Evolutionary conservation across 1,140 invertebrate genomes (phyloP), one percentile per base, ranked within the genome.

Genomic region (Scaptomyza hsui): DNA sequence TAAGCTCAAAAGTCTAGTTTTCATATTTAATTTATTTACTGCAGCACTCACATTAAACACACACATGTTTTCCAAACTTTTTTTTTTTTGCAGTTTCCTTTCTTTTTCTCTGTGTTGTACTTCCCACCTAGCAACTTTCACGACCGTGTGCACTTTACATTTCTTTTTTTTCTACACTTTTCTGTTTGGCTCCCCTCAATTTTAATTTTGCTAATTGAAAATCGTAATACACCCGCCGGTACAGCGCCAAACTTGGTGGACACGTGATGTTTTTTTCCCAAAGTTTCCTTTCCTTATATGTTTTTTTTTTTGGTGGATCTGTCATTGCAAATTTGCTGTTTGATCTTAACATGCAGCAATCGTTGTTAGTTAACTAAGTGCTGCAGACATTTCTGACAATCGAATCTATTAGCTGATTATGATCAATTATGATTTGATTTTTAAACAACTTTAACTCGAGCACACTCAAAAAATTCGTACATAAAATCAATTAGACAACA

Each of bases 151-250:
- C 57, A 63, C 35, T 49, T 12, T 45, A 2, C 12, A 29, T 21
- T 21, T 24, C 39, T 63, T 47, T 53, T 13, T 32, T 29, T 60
- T 42, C 37, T 6, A 1, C 26, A 9, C 1, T 29, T 29, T 29
- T 29, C 1, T 29, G 26, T 55, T 70, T 41, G 29, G 32, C 39
- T 32, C 49, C 21, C 35, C 68, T 39, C 64, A 62, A 81, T 64
- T 82, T 81, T 89, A 85, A 89, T 89, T 89, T 89, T 70, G 85
- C 80, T 89, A 89, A 89, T 89, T 89, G 85, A 89, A 89, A 89
- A 89, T 78, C 71, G 80, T 81, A 85, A 89, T 89, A 85, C 80
- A 67, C 69, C 75, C 75, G 71, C 41, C 63, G 82, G 82, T 73
- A 70, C 69, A 69, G 63, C 44, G 47, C 60, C 12, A 35, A 29